phyloP scores from a whole-genome alignment of 2,113 vertebrate genomes.

The Cyanoderma ruficeps region DNA sequence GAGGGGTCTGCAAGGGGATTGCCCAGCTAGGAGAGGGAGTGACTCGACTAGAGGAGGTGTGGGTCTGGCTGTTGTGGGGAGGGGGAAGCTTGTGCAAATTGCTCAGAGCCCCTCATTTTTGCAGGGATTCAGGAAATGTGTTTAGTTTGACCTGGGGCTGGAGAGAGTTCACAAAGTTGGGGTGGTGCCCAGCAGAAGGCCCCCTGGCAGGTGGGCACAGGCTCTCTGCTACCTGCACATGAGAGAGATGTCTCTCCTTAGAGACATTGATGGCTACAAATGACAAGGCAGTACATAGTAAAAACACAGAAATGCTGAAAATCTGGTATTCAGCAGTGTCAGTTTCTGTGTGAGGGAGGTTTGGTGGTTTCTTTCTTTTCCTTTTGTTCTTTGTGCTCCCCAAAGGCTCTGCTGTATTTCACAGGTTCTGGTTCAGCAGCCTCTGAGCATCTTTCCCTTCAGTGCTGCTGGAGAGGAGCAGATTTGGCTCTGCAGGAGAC shows the following conservation, averaged over 20 bases:
- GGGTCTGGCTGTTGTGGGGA: background rate
- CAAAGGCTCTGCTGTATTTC: background rate
- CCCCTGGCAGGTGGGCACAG: background rate
- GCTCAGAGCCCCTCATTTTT: background rate
- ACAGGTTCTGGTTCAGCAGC: background rate
- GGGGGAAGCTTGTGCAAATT: background rate
- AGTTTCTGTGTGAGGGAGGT: background rate
- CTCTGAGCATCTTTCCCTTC: background rate
- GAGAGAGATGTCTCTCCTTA: background rate
- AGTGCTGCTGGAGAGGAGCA: background rate
- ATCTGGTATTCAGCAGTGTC: background rate
- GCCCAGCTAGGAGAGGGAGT: background rate
- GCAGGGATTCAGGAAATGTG: background rate
- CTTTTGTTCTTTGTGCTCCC: background rate
- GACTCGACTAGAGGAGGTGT: rapidly evolving
- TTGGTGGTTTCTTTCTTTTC: background rate
- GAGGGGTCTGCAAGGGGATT: background rate
- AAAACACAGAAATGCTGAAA: background rate
- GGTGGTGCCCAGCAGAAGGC: background rate
- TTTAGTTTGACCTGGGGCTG: background rate
- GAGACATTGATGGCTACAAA: background rate
- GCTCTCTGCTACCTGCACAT: rapidly evolving
- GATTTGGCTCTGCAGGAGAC: background rate
- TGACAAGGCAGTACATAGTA: background rate
- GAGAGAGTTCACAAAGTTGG: background rate